These are phyloP conservation scores for Drosophila seclusa DNA, from an alignment of 2,888 invertebrate genomes.

Conservation along the genomic window DNA sequence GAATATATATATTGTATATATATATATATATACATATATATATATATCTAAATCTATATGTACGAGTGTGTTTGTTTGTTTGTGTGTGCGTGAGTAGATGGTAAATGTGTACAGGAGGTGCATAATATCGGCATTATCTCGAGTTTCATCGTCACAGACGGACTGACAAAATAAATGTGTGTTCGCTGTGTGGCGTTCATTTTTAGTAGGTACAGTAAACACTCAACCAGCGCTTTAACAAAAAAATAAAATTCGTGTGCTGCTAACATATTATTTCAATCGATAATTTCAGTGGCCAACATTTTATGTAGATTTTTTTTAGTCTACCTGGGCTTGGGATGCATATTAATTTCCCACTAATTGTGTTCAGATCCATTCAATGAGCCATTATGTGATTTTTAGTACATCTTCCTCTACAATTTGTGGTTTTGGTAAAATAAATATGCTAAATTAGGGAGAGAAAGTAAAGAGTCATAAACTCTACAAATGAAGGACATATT, in stretches of 20 bases:
- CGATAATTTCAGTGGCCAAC: no score
- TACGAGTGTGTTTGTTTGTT: neutral
- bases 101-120: neutral
- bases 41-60: neutral
- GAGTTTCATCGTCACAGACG: neutral
- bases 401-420: neutral
- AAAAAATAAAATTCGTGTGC: neutral
- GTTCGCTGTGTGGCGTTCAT: neutral
- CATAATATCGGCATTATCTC: slow-evolving; percentile 1
- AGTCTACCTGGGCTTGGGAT: neutral
- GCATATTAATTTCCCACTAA: neutral
- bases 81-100: neutral
- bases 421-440: neutral
- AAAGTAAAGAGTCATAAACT: neutral
- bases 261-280: neutral
- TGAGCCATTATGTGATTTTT: neutral
- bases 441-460: neutral
- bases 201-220: neutral
- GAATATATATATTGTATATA: neutral
- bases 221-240: no score
- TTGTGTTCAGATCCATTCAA: neutral
- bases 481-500: neutral
- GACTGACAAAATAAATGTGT: slow-evolving; percentile 3
- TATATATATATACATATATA: neutral
- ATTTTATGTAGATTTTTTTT: neutral